Percentiles rank a stretch among this genome's conserved stretches.
phyloP scores from a whole-genome alignment of 2,797 vertebrate species.

The Sciurus carolinensis region DNA sequence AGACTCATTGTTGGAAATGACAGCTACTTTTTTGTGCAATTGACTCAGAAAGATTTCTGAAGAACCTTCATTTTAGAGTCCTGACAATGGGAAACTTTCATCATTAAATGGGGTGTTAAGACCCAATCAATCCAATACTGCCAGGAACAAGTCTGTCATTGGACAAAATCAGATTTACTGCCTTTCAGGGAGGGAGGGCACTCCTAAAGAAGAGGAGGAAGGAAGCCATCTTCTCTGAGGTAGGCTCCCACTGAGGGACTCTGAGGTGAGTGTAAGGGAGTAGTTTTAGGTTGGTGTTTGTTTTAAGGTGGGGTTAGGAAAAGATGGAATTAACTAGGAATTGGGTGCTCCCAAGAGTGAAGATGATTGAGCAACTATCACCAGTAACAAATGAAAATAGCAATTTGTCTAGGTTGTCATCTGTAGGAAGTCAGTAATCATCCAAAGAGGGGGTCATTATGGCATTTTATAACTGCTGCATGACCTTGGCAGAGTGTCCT shows the following conservation, averaged over 20 bases:
- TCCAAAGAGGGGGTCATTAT: not conserved
- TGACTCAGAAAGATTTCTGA: not conserved
- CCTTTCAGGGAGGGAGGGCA: not conserved
- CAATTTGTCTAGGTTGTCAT: not conserved
- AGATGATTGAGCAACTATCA: not conserved
- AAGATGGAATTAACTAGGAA: not conserved
- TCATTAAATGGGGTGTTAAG: slow-evolving; percentile 13
- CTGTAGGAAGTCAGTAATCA: slow-evolving; percentile 22
- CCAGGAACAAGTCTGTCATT: not conserved
- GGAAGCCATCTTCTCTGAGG: not conserved
- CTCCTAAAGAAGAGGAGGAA: not conserved
- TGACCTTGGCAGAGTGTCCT: slow-evolving; percentile 21
- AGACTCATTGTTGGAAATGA: not conserved
- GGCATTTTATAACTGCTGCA: not conserved
- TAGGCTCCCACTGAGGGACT: not conserved
- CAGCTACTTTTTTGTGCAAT: not conserved
- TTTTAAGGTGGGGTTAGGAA: not conserved
- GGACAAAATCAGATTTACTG: not conserved
- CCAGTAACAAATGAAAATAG: slow-evolving; percentile 14
- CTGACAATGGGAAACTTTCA: not conserved
- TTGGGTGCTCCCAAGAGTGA: not conserved
- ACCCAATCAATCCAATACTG: not conserved
- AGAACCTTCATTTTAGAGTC: not conserved
- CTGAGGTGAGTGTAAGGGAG: not conserved
- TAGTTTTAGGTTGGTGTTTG: not conserved